Evolutionary conservation across 2,888 invertebrate species (phyloP), one percentile per base, ranked within the genome.

Genomic region (Pseudococcus jackbeardsleyi): DNA sequence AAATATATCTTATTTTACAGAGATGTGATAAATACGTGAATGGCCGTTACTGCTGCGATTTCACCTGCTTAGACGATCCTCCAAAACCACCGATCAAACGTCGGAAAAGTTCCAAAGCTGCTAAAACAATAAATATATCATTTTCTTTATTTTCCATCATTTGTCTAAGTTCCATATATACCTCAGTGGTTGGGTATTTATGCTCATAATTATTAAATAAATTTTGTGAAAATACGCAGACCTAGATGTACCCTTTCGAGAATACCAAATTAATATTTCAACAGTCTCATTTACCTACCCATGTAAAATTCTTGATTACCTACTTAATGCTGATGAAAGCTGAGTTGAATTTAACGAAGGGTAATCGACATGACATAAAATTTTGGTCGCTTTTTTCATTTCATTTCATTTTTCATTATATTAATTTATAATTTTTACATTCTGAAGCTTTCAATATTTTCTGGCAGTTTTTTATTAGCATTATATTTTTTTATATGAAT

Each of bases 41-140:
- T 86, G 96, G 96, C 86, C 95, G 95, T 91, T 93, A 95, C 89
- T 98, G 97, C 92, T 97, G 97, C 91, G 96, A 97, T 91, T 97
- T 97, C 92, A 95, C 95, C 91, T 98, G 97, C 92, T 93, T 96
- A 90, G 96, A 97, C 90, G 92, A 91, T 88, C 90, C 91, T 42
- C 85, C 88, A 42, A 85, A 88, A 84, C 54, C 85, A 88, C 89
- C 12, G 89, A 89, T 54, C 82, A 89, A 64, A 68, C 54, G 84
- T 22, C 42, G 82, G 15, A 59, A 42, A 33, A 64, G 26, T 46
- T 72, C 86, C 19, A 19, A 12, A 1, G 26, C 26, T 19, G 48
- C 72, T n/a, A 1, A 59, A 17, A 50, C 59, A 6, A 15, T 54
- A 17, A 17, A 50, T 4, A 1, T 15, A 84, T 46, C 84, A 22